Evolutionary conservation across 1,140 invertebrate genomes (phyloP).

Genomic region (Thaumatotibia leucotreta): DNA sequence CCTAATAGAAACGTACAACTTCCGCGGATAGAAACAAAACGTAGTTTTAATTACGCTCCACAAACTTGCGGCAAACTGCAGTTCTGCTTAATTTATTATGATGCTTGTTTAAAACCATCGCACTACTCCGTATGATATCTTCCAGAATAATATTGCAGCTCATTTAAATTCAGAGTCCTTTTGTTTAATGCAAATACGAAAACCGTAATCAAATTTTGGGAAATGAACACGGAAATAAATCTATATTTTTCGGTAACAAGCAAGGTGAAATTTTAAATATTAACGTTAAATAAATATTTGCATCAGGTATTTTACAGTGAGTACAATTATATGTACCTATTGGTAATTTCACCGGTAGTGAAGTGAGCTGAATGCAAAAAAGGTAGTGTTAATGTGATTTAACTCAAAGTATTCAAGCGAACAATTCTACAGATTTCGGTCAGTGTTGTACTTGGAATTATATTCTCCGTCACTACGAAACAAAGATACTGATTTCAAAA

Average conservation of each 20-base stretch:
- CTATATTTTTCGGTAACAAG: background rate
- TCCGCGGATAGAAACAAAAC: background rate
- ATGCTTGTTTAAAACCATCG: background rate
- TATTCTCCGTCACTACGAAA: too few species aligned
- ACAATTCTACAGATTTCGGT: too few species aligned
- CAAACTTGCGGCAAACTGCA: background rate
- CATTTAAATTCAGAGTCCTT: conserved; percentile 26
- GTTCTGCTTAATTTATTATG: background rate
- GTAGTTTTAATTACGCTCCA: background rate
- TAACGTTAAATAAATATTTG: too few species aligned
- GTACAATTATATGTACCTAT: too few species aligned
- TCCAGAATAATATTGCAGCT: conserved; percentile 41
- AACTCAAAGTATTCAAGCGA: too few species aligned
- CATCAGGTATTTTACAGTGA: too few species aligned
- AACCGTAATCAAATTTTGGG: background rate
- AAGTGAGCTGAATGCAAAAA: too few species aligned
- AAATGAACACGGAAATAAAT: background rate
- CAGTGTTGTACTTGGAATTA: too few species aligned
- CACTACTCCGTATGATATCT: background rate
- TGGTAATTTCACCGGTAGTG: too few species aligned
- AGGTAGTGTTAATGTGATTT: too few species aligned
- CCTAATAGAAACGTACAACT: background rate
- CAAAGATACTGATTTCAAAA: too few species aligned
- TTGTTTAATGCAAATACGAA: background rate
- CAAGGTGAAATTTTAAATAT: background rate